Evolutionary conservation across 2,797 vertebrate species (phyloP).

Genomic region (Acridotheres tristis): DNA sequence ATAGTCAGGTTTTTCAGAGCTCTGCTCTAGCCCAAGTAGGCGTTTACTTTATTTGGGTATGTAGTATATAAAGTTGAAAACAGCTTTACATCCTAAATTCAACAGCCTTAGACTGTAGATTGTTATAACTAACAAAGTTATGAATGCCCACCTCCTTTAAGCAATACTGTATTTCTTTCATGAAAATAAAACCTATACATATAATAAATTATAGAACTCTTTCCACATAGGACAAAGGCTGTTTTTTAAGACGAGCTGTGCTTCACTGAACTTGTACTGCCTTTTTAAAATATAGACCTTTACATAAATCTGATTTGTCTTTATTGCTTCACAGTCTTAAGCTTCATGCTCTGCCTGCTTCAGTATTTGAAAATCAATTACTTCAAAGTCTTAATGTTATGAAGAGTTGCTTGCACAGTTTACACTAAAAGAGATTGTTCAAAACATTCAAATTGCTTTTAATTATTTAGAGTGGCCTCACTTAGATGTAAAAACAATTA

Average conservation of each 20-base stretch:
- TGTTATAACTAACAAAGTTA: background rate
- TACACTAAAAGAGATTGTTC: background rate
- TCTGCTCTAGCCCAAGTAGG: background rate
- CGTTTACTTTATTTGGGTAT: background rate
- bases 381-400: background rate
- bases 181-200: background rate
- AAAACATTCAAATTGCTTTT: background rate
- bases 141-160: background rate
- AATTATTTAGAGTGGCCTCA: background rate
- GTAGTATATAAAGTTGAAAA: background rate
- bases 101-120: background rate
- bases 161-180: background rate
- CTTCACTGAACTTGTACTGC: background rate
- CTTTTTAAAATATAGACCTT: background rate
- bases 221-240: background rate
- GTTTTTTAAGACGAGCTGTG: background rate
- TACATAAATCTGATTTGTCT: background rate
- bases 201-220: background rate
- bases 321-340: background rate
- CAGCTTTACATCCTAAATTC: background rate
- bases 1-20: background rate
- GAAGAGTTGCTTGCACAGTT: background rate
- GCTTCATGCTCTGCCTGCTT: background rate
- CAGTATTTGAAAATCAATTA: conserved; percentile 4
- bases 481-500: background rate